Evolutionary conservation across 2,888 invertebrate species (phyloP), one percentile per base, ranked within the genome.

Genomic region (Eupithecia inturbata): DNA sequence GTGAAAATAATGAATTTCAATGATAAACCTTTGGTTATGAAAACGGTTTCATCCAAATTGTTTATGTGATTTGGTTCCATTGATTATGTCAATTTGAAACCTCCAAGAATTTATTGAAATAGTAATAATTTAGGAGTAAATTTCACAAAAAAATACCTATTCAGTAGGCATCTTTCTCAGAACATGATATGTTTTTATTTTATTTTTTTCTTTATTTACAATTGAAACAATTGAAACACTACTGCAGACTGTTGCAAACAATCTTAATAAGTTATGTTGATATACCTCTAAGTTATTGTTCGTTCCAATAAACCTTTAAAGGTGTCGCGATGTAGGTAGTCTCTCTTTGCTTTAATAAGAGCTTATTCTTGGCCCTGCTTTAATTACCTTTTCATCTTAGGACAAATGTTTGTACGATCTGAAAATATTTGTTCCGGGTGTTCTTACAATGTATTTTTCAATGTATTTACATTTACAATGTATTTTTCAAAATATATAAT

Each of bases 1-100:
- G n/a, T 28, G 28, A 68, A 66, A 66, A 66, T 74, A 66, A 74
- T 71, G 71, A 71, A 64, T n/a, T n/a, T n/a, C n/a, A n/a, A n/a
- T n/a, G n/a, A n/a, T n/a, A 74, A 68, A 71, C 53, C 49, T 60
- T 71, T 60, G 57, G 41, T 68, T 45, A 67, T 71, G 74, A 67
- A 68, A 74, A 74, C 57, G 74, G 22, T 36, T 28, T 68, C 68
- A 68, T 67, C 64, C 67, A 67, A 70, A 71, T 45, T 26, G 26
- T 57, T 63, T 39, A 68, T 70, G 22, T 60, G 60, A 69, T 74
- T 49, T 41, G 36, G 60, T 36, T 57, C 66, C 49, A 72, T 72
- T 68, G 72, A 63, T 36, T 41, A 67, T 69, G 66, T 66, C 71
- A 49, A 68, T 68, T 74, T 67, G 28, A 63, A 49, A 41, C 10